A percentile compares a stretch with the other conserved stretches of the same genome.
phyloP scores from a whole-genome alignment of 1,140 invertebrate genomes.

The Heterodera carotae region DNA sequence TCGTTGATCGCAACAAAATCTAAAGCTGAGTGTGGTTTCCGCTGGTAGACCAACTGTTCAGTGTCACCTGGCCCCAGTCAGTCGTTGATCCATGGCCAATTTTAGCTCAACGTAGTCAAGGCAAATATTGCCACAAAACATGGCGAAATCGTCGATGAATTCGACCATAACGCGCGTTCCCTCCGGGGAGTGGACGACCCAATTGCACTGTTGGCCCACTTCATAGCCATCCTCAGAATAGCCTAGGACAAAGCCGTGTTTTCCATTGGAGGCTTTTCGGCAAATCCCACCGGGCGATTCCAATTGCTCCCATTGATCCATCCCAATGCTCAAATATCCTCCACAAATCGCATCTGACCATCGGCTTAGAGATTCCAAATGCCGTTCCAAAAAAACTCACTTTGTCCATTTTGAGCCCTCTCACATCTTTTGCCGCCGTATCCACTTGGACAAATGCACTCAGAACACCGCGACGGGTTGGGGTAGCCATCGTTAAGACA shows the following conservation, averaged over 20 bases:
- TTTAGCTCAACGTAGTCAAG: slow-evolving; percentile 62
- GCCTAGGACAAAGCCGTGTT: background rate
- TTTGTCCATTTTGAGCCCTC: slow-evolving; percentile 49
- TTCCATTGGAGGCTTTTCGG: background rate
- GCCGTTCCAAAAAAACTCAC: slow-evolving; percentile 39
- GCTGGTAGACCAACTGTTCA: background rate
- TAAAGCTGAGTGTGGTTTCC: slow-evolving; percentile 5
- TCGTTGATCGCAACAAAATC: slow-evolving; percentile 54
- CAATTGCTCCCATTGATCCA: slow-evolving; percentile 46
- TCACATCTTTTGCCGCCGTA: slow-evolving; percentile 60
- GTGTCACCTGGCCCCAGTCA: slow-evolving; percentile 54
- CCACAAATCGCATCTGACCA: slow-evolving; percentile 61
- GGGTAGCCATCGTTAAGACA: slow-evolving; percentile 63
- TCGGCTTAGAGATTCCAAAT: background rate
- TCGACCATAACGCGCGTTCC: slow-evolving; percentile 51
- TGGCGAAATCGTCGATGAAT: slow-evolving; percentile 60
- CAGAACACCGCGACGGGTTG: slow-evolving; percentile 57
- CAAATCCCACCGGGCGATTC: slow-evolving; percentile 43
- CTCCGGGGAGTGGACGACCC: slow-evolving; percentile 51
- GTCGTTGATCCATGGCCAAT: slow-evolving; percentile 51
- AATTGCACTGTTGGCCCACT: slow-evolving; percentile 57
- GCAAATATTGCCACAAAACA: slow-evolving; percentile 60
- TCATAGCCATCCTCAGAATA: slow-evolving; percentile 56
- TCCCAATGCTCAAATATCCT: slow-evolving; percentile 39
- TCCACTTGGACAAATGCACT: slow-evolving; percentile 63